Conservation (phyloP, 1,140 invertebrate species). For the Cherax quadricarinatus region DNA sequence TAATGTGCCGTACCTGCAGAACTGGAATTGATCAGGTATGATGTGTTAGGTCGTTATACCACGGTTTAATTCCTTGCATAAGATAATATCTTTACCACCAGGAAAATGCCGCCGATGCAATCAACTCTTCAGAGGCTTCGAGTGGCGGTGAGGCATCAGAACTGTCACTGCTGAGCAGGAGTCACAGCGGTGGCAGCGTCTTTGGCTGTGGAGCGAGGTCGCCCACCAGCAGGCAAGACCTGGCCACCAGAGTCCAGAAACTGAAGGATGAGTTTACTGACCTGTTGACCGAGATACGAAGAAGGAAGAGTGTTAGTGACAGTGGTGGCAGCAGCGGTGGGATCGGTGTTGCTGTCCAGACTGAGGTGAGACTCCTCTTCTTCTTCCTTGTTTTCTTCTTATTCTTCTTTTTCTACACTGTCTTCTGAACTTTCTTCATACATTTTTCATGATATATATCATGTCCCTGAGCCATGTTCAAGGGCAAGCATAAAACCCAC, state of each 20-base stretch:
- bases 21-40: too few species aligned
- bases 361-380: slow-evolving; percentile 16
- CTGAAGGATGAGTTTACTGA: slow-evolving; percentile 80
- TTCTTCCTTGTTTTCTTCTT: not conserved
- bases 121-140: not conserved
- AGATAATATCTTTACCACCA: not conserved
- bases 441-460: not conserved
- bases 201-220: not conserved
- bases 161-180: slow-evolving; percentile 49
- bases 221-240: slow-evolving; percentile 66
- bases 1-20: too few species aligned
- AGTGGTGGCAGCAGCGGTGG: slow-evolving; percentile 73
- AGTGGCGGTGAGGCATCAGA: not conserved
- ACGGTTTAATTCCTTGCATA: too few species aligned
- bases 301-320: slow-evolving; percentile 77
- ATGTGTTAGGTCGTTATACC: too few species aligned
- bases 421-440: not conserved
- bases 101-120: not conserved
- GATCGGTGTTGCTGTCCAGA: slow-evolving; percentile 45
- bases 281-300: slow-evolving; percentile 78
- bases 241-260: slow-evolving; percentile 77
- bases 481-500: too few species aligned
- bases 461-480: too few species aligned
- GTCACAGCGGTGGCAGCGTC: not conserved
- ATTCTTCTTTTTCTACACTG: not conserved